A percentile compares a stretch with the other conserved stretches of the same genome.
phyloP scores from a whole-genome alignment of 2,113 vertebrate genomes.

The Petroica traversi region DNA sequence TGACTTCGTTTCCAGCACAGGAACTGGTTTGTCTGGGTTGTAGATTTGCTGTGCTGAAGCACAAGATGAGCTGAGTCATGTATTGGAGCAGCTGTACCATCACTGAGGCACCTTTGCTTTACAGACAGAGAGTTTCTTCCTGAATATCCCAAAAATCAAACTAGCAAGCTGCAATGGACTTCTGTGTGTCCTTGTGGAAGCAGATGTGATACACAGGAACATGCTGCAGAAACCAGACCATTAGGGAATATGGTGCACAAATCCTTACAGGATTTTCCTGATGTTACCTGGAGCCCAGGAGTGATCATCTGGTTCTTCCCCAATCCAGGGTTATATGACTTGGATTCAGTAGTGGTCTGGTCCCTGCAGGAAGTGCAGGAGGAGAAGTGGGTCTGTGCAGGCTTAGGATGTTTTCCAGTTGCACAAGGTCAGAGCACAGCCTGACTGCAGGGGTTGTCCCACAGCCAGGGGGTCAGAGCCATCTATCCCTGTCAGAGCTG shows the following conservation, averaged over 20 bases:
- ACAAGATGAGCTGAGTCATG: not conserved
- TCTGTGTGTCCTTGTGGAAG: not conserved
- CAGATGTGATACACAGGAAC: not conserved
- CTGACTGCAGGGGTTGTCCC: not conserved
- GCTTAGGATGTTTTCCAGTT: not conserved
- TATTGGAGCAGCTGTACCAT: not conserved
- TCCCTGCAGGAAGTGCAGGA: not conserved
- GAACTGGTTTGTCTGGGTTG: not conserved
- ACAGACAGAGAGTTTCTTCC: not conserved
- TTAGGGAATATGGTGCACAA: not conserved
- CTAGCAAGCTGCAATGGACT: accelerated
- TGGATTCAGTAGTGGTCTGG: not conserved
- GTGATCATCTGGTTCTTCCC: not conserved
- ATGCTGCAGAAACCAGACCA: not conserved
- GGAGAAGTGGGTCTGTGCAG: not conserved
- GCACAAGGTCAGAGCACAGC: not conserved
- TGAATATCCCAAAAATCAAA: not conserved
- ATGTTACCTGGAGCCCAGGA: not conserved
- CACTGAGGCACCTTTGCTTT: not conserved
- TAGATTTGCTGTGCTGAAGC: not conserved
- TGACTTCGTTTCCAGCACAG: not conserved
- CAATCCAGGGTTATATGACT: not conserved
- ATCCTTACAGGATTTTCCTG: not conserved
- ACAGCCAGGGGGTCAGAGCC: not conserved
- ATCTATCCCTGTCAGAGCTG: not conserved